Evolutionary conservation across 1,140 invertebrate genomes (phyloP).

Genomic region (Cotesia glomerata): DNA sequence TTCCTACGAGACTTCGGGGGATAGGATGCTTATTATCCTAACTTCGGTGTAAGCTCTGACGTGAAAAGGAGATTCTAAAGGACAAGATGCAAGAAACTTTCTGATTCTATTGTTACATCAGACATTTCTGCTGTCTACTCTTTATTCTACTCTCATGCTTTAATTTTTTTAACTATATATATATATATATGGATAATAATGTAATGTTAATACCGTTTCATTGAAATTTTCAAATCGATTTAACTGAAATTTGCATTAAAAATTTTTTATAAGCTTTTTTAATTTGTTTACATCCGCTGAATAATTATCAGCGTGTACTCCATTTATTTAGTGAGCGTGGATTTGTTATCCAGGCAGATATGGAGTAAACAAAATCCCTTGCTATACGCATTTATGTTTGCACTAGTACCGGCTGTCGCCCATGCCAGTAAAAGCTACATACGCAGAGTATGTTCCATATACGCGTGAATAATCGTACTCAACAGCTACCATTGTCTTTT

Average conservation of each 20-base stretch:
- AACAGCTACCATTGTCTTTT: conserved; percentile 39
- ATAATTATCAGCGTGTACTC: not conserved
- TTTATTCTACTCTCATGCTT: no score
- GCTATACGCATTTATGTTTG: not conserved
- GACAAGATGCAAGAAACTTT: no score
- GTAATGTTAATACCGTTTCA: no score
- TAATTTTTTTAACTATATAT: no score
- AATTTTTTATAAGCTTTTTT: not conserved
- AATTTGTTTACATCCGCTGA: not conserved
- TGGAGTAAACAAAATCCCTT: not conserved
- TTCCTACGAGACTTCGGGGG: not conserved
- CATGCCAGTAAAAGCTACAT: not conserved
- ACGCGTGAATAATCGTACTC: conserved; percentile 32
- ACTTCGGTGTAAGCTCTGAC: not conserved
- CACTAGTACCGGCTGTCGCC: conserved; percentile 10
- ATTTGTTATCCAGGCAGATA: not conserved
- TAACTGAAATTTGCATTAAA: no score
- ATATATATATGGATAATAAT: no score
- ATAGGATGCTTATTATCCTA: not conserved
- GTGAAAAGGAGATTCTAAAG: not conserved
- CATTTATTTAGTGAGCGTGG: not conserved
- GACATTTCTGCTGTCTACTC: no score
- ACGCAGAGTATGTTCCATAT: not conserved
- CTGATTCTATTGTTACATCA: no score
- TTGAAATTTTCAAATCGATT: no score